These are phyloP conservation scores for Enteromius radiatus DNA, from an alignment of 2,797 vertebrate species.

Conservation along the genomic window DNA sequence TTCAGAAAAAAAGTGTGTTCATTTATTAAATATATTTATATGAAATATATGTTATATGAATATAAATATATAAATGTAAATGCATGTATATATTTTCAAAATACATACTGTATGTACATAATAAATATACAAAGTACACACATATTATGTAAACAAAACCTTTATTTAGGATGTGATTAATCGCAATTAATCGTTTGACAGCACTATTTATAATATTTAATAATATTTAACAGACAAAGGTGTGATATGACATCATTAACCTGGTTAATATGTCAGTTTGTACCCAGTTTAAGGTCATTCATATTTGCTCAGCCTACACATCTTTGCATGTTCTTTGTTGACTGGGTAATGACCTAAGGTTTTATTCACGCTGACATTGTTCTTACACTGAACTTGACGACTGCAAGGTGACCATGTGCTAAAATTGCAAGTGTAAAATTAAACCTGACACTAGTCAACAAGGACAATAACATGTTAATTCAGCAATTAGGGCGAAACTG, in stretches of 20 bases:
- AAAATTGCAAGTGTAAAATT: background rate
- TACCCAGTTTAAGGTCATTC: background rate
- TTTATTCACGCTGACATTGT: slow-evolving; percentile 1
- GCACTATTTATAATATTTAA: background rate
- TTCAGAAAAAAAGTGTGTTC: no score
- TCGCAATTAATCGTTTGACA: no score
- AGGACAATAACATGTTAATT: slow-evolving; percentile 3
- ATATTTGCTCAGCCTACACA: slow-evolving; percentile 26
- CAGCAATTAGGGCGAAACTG: background rate
- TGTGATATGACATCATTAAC: background rate
- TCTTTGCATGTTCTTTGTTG: background rate
- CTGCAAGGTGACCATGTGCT: background rate
- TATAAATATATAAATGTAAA: no score
- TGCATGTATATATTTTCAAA: no score
- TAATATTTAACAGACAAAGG: background rate
- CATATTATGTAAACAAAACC: no score
- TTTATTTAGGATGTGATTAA: no score
- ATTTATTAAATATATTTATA: no score
- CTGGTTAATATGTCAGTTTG: background rate
- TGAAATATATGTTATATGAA: no score
- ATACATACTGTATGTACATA: no score
- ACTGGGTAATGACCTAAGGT: slow-evolving; percentile 15
- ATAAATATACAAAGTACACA: no score
- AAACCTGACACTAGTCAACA: background rate
- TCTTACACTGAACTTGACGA: slow-evolving; percentile 28